Percentiles rank a stretch among this genome's conserved stretches.
Conservation (phyloP, 1,140 invertebrate genomes). For the Melitaea cinxia region DNA sequence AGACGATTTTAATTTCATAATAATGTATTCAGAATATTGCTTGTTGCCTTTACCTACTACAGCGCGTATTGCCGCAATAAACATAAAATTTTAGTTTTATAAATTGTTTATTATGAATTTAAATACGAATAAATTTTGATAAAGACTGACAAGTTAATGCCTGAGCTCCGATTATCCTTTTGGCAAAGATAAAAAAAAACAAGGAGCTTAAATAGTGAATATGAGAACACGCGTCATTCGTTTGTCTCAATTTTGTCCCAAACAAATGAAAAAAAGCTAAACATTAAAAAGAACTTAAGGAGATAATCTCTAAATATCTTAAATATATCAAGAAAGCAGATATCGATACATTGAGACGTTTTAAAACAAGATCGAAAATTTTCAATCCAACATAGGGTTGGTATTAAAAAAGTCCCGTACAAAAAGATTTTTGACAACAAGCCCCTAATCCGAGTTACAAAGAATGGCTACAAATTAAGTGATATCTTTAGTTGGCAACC, state of each 20-base stretch:
- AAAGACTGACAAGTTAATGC: slow-evolving; percentile 66
- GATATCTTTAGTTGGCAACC: slow-evolving; percentile 79
- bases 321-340: slow-evolving; percentile 61
- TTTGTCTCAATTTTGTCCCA: slow-evolving; percentile 69
- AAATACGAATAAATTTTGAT: slow-evolving; percentile 61
- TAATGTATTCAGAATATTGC: slow-evolving; percentile 40
- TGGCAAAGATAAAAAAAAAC: slow-evolving; percentile 59
- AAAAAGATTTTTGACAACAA: slow-evolving; percentile 59
- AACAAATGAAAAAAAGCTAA: slow-evolving; percentile 65
- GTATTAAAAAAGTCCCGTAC: slow-evolving; percentile 53
- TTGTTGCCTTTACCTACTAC: slow-evolving; percentile 44
- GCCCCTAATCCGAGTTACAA: slow-evolving; percentile 71
- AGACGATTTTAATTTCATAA: slow-evolving; percentile 40
- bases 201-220: slow-evolving; percentile 61
- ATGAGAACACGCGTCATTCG: slow-evolving; percentile 65
- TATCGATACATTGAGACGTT: slow-evolving; percentile 59
- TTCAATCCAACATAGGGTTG: slow-evolving; percentile 50
- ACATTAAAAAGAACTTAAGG: slow-evolving; percentile 62
- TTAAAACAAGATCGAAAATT: slow-evolving; percentile 61
- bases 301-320: slow-evolving; percentile 65
- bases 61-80: slow-evolving; percentile 42
- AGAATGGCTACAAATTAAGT: slow-evolving; percentile 80
- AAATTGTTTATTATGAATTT: slow-evolving; percentile 56
- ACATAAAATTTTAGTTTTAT: slow-evolving; percentile 51
- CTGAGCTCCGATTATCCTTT: slow-evolving; percentile 60